Evolutionary conservation across 2,888 invertebrate species (phyloP).

Genomic region (Ectropis crepuscularia): DNA sequence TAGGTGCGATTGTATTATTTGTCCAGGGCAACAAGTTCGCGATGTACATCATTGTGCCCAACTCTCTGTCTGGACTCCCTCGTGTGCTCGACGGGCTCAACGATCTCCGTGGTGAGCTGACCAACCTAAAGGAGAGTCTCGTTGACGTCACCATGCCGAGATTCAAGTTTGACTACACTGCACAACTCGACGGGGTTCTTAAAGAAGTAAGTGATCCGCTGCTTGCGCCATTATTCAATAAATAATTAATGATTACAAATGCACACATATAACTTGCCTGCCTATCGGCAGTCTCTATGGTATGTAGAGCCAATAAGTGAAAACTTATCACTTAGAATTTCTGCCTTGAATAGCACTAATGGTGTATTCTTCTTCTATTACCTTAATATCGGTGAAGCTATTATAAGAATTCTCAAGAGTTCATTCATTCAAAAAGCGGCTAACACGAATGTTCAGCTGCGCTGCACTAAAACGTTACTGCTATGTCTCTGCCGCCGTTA

Average conservation of each 20-base stretch:
- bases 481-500: too few species aligned
- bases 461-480: too few species aligned
- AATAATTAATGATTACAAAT: not conserved
- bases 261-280: too few species aligned
- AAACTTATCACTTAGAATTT: too few species aligned
- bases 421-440: too few species aligned
- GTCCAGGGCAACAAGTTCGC: constrained; percentile 89
- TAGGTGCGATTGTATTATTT: constrained; percentile 23
- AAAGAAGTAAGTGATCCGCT: constrained; percentile 79
- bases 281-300: too few species aligned
- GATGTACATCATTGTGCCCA: constrained; percentile 90
- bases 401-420: too few species aligned
- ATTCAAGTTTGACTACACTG: constrained; percentile 89
- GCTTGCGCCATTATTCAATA: not conserved
- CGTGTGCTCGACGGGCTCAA: constrained; percentile 85
- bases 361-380: too few species aligned
- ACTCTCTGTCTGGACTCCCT: constrained; percentile 85
- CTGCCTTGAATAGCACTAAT: too few species aligned
- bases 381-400: too few species aligned
- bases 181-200: constrained; percentile 85
- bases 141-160: constrained; percentile 89
- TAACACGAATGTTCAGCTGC: too few species aligned
- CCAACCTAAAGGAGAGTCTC: constrained; percentile 83
- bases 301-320: too few species aligned
- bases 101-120: constrained; percentile 83